Evolutionary conservation across 1,140 invertebrate species (phyloP), one percentile per base, ranked within the genome.

Genomic region (Propsilocerus akamusi): DNA sequence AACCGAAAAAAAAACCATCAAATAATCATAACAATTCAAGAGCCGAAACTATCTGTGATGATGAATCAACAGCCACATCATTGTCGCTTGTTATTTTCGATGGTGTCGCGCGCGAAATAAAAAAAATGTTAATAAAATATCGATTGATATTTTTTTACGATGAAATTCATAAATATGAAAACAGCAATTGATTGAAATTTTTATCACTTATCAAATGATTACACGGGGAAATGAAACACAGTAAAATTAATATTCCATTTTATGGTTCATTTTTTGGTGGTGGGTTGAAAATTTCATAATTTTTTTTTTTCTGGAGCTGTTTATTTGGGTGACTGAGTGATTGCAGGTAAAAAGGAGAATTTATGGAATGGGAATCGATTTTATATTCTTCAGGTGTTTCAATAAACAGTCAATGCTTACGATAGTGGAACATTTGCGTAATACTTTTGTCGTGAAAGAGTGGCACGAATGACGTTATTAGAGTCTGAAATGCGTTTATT

Each of bases 221-320:
- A 41, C 34, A 41, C n/a, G n/a, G n/a, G n/a, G n/a, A n/a, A n/a
- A n/a, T 41, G 22, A 41, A 41, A 41, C 34, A 41, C 34, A 20
- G 34, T 41, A 41, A 41, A 41, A 41, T 41, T 41, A 41, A 41
- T 41, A 41, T 41, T 41, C 34, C 34, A 41, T 41, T 41, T 41
- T 41, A 41, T 41, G 34, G 34, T 41, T 41, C 8, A 20, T 41
- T n/a, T 41, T 17, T 17, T 17, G n/a, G n/a, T n/a, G n/a, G n/a
- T n/a, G n/a, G n/a, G n/a, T n/a, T n/a, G n/a, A n/a, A n/a, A n/a
- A n/a, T n/a, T n/a, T n/a, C n/a, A n/a, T n/a, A n/a, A n/a, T n/a
- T n/a, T n/a, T n/a, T n/a, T n/a, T n/a, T n/a, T n/a, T n/a, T n/a
- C n/a, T n/a, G n/a, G n/a, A n/a, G n/a, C n/a, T n/a, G n/a, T n/a